These are phyloP conservation scores for Sialis fuliginosa DNA, from an alignment of 2,888 invertebrate genomes.

Conservation along the genomic window DNA sequence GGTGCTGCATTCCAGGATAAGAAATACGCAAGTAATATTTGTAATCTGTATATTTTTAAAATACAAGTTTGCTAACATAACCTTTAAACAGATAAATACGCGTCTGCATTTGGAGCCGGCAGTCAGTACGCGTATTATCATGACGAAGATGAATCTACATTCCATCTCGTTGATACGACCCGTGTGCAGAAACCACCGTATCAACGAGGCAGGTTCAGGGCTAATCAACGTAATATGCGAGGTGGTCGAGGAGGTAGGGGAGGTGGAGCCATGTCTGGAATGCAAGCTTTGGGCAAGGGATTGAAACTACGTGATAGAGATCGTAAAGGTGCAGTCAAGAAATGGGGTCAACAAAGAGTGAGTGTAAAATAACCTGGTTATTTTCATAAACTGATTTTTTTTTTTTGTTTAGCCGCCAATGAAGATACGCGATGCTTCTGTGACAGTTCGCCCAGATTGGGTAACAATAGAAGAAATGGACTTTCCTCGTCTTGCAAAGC, in stretches of 20 bases:
- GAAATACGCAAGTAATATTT: conserved; percentile 69
- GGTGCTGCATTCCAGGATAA: conserved; percentile 83
- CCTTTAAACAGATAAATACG: conserved; percentile 55
- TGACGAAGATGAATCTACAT: conserved; percentile 96
- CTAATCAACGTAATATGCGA: conserved; percentile 57
- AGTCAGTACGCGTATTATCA: conserved; percentile 97
- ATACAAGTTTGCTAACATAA: neutral
- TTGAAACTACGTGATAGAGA: conserved; percentile 62
- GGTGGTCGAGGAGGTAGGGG: conserved; percentile 45
- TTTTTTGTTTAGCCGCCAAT: conserved; percentile 44
- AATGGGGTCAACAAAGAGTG: conserved; percentile 66
- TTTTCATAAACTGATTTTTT: conserved; percentile 1
- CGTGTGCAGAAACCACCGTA: conserved; percentile 80
- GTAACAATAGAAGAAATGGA: conserved; percentile 96
- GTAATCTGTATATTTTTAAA: conserved; percentile 2
- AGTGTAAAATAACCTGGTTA: conserved; percentile 7
- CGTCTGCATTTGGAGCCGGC: conserved; percentile 83
- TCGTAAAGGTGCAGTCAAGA: conserved; percentile 53
- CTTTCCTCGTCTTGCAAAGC: conserved; percentile 83
- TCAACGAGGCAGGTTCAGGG: conserved; percentile 79
- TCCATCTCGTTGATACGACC: conserved; percentile 94
- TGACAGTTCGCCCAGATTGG: conserved; percentile 93
- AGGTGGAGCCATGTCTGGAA: conserved; percentile 47
- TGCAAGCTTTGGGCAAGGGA: conserved; percentile 72
- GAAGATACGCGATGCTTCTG: conserved; percentile 92